Percentiles rank a stretch among this genome's conserved stretches.
These are phyloP conservation scores for Odontomyia ornata DNA, from an alignment of 2,888 invertebrate genomes.

Conservation along the genomic window DNA sequence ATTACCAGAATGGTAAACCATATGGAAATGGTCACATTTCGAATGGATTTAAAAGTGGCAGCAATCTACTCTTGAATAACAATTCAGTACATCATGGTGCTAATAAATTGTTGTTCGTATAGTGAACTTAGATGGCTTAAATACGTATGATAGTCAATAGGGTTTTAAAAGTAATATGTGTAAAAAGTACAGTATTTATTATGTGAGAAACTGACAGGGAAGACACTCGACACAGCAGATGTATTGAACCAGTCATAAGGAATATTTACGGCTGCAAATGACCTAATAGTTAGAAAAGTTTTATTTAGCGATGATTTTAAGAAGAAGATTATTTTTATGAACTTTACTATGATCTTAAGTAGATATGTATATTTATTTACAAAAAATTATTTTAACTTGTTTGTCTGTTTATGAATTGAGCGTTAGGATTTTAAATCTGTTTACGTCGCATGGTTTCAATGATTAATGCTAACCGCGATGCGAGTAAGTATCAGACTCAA, in stretches of 20 bases:
- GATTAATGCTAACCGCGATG: too few species aligned
- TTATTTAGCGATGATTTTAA: background rate
- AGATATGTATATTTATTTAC: conserved; percentile 21
- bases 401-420: background rate
- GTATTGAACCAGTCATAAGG: conserved; percentile 8
- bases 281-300: background rate
- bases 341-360: background rate
- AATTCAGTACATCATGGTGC: conserved; percentile 57
- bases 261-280: background rate
- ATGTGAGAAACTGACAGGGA: conserved; percentile 15
- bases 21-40: conserved; percentile 52
- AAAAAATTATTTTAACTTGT: conserved; percentile 8
- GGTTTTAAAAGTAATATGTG: background rate
- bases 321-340: conserved; percentile 12
- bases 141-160: background rate
- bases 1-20: conserved; percentile 44
- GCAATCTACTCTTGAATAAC: conserved; percentile 57
- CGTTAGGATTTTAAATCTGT: too few species aligned
- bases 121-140: conserved; percentile 48
- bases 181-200: conserved; percentile 36
- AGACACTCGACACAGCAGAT: background rate
- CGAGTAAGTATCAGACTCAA: background rate
- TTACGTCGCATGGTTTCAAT: too few species aligned
- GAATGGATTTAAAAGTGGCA: conserved; percentile 52
- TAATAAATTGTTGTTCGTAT: conserved; percentile 61